A percentile compares a stretch with the other conserved stretches of the same genome.
These are phyloP conservation scores for Hippotragus niger DNA, from an alignment of 2,113 vertebrate species.

Conservation along the genomic window DNA sequence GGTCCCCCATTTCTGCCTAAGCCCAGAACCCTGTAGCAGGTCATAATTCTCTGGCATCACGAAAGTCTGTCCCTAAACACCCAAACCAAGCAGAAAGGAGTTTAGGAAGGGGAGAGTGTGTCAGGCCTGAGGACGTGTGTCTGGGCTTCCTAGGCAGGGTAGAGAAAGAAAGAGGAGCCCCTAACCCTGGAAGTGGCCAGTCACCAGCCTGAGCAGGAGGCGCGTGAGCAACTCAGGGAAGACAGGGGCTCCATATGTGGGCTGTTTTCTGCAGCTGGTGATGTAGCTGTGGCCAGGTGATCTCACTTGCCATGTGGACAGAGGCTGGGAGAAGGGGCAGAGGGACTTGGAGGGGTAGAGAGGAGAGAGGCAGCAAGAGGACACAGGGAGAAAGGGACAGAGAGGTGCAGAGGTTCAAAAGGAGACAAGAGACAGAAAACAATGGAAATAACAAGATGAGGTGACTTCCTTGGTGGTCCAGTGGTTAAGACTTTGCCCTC, in stretches of 20 bases:
- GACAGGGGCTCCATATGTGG: background rate
- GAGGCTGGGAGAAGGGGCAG: background rate
- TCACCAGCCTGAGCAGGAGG: background rate
- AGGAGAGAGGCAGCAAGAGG: background rate
- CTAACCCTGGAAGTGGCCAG: background rate
- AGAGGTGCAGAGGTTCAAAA: background rate
- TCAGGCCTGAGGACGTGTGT: background rate
- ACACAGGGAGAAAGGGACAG: background rate
- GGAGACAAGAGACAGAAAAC: background rate
- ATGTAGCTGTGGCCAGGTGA: background rate
- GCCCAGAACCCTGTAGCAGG: background rate
- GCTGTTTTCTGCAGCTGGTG: background rate
- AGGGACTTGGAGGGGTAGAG: too few species aligned
- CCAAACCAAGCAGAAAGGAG: too few species aligned
- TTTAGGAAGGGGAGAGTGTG: background rate
- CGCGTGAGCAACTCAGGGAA: background rate
- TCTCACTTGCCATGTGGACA: background rate
- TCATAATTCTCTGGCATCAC: too few species aligned
- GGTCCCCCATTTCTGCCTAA: background rate
- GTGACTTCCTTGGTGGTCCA: background rate
- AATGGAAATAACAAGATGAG: background rate
- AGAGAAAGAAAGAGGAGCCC: background rate
- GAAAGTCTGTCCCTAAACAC: background rate
- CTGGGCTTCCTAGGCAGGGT: background rate
- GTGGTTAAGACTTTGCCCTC: background rate